Evolutionary conservation across 1,140 invertebrate genomes (phyloP).

Genomic region (Temnothorax longispinosus): DNA sequence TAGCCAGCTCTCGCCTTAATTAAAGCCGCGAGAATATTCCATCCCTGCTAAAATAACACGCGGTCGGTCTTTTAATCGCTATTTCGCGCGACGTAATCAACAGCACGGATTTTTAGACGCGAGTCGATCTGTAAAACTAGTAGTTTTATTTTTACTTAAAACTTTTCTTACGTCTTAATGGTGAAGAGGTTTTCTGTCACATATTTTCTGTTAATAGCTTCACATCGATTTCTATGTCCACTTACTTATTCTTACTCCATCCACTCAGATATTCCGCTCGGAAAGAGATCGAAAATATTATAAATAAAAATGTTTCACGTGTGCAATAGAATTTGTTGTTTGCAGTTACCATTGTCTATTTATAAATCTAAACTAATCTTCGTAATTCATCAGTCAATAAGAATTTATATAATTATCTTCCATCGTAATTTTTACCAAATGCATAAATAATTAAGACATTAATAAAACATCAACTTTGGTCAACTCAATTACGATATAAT

Average conservation of each 20-base stretch:
- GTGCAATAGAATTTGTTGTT: not conserved
- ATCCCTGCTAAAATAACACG: conserved; percentile 12
- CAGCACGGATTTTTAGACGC: conserved; percentile 14
- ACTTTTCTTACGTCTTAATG: not conserved
- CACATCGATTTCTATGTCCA: not conserved
- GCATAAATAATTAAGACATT: not conserved
- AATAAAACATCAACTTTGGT: conserved; percentile 5
- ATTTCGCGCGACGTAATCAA: conserved; percentile 12
- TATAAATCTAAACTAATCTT: not conserved
- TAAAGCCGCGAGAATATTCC: conserved; percentile 24
- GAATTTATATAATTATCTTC: not conserved
- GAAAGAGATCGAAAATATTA: not conserved
- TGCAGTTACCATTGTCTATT: not conserved
- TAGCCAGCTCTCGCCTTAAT: conserved; percentile 39
- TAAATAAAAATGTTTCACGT: not conserved
- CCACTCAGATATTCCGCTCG: not conserved
- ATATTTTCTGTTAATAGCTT: conserved; percentile 17
- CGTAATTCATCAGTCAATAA: not conserved
- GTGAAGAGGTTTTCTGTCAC: not conserved
- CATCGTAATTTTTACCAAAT: not conserved
- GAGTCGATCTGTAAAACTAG: not conserved
- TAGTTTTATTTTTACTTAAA: conserved; percentile 1
- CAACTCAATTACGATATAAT: conserved; percentile 11
- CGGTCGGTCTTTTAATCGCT: not conserved
- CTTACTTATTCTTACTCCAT: not conserved